A percentile compares a stretch with the other conserved stretches of the same genome.
phyloP scores from a whole-genome alignment of 2,113 vertebrate genomes.

The Prionailurus viverrinus region DNA sequence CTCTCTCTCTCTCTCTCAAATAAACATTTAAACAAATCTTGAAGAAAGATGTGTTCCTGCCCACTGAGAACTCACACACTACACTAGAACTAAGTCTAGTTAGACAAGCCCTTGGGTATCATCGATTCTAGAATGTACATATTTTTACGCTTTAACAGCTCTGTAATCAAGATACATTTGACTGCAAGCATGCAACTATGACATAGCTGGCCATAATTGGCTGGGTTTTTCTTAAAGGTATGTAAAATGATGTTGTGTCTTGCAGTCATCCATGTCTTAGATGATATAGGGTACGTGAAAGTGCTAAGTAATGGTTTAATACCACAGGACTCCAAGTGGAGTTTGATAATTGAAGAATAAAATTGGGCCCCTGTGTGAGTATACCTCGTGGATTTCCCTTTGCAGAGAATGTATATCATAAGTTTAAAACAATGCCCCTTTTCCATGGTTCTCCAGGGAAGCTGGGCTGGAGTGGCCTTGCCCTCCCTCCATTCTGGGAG shows the following conservation, averaged over 20 bases:
- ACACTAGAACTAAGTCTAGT: not conserved
- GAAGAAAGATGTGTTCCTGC: not conserved
- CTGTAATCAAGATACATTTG: constrained; percentile 11
- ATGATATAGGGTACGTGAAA: not conserved
- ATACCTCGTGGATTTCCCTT: not conserved
- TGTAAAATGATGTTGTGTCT: not conserved
- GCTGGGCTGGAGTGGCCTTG: not conserved
- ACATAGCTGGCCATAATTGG: not conserved
- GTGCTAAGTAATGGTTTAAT: not conserved
- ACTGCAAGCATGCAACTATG: not conserved
- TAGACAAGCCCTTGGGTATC: not conserved
- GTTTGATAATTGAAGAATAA: not conserved
- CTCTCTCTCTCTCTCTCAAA: too few relatives aligned
- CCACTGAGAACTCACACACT: not conserved
- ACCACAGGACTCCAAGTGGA: not conserved
- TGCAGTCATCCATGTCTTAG: not conserved
- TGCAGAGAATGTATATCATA: not conserved
- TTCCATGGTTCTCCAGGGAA: not conserved
- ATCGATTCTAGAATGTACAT: not conserved
- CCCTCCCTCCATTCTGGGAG: not conserved
- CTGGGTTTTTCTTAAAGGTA: not conserved
- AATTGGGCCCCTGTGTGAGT: not conserved
- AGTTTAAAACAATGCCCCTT: not conserved
- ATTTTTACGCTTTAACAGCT: not conserved
- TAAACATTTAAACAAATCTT: too few relatives aligned